These are phyloP conservation scores for Anthophora plumipes DNA, from an alignment of 2,888 invertebrate species.

Conservation along the genomic window DNA sequence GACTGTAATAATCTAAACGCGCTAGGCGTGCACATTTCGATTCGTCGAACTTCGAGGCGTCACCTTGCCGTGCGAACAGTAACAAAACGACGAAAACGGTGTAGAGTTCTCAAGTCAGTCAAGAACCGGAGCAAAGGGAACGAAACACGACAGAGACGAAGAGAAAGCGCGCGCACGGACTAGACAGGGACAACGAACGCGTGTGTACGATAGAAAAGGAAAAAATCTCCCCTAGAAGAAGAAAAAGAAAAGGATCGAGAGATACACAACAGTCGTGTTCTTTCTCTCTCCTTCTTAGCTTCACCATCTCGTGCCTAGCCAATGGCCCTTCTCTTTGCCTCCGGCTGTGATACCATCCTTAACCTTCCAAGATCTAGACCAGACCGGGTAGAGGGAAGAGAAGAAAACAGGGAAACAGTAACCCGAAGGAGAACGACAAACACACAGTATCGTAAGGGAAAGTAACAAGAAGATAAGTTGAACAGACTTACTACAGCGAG, in stretches of 20 bases:
- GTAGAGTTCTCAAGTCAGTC: constrained; percentile 12
- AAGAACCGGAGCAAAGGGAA: constrained; percentile 29
- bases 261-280: constrained; percentile 38
- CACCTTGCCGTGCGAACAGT: constrained; percentile 13
- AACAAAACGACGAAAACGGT: constrained; percentile 23
- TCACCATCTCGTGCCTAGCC: not conserved
- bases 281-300: constrained; percentile 6
- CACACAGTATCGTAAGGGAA: constrained; percentile 13
- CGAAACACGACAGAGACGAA: constrained; percentile 35
- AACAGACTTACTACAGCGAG: constrained; percentile 45
- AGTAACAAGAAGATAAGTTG: constrained; percentile 38
- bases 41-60: constrained; percentile 34
- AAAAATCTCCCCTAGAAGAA: constrained; percentile 11
- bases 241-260: constrained; percentile 46
- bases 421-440: constrained; percentile 29
- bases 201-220: not conserved
- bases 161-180: constrained; percentile 22
- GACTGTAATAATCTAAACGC: constrained; percentile 54
- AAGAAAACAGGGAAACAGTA: not conserved
- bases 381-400: not conserved
- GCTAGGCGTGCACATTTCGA: constrained; percentile 43
- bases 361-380: constrained; percentile 42
- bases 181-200: constrained; percentile 2
- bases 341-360: constrained; percentile 46
- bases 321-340: constrained; percentile 48